Conservation (phyloP, 2,888 invertebrate species). For the Brassicogethes aeneus region DNA sequence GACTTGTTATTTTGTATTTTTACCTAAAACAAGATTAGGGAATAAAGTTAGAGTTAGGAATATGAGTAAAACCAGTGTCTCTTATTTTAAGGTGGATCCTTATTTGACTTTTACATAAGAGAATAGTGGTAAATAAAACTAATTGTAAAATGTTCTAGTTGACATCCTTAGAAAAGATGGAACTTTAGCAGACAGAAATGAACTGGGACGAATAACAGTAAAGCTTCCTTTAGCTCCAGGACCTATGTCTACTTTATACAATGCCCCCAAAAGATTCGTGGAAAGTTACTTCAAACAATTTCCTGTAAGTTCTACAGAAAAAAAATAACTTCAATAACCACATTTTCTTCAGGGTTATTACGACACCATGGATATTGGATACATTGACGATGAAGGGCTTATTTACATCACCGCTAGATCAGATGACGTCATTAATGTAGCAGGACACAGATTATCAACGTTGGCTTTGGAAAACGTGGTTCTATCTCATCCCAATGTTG, state of each 20-base stretch:
- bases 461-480: slow-evolving; percentile 84
- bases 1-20: too few species aligned
- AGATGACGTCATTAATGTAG: slow-evolving; percentile 91
- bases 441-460: slow-evolving; percentile 83
- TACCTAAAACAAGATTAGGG: too few species aligned
- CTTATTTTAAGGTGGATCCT: too few species aligned
- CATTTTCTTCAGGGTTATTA: slow-evolving; percentile 60
- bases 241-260: slow-evolving; percentile 71
- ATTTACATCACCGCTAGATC: slow-evolving; percentile 82
- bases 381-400: slow-evolving; percentile 69
- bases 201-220: slow-evolving; percentile 72
- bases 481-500: slow-evolving; percentile 68
- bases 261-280: slow-evolving; percentile 68
- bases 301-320: slow-evolving; percentile 47
- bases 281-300: slow-evolving; percentile 72
- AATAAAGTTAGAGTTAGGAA: too few species aligned
- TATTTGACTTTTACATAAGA: too few species aligned
- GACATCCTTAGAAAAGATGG: slow-evolving; percentile 59
- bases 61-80: too few species aligned
- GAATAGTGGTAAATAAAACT: too few species aligned
- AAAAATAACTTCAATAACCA: neutral
- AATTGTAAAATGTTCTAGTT: slow-evolving; percentile 43
- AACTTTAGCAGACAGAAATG: slow-evolving; percentile 53
- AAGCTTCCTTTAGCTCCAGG: slow-evolving; percentile 86
- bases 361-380: slow-evolving; percentile 91